Percentiles rank a stretch among this genome's conserved stretches.
Conservation (phyloP, 2,113 vertebrate species). For the Xyliphius kryptos region DNA sequence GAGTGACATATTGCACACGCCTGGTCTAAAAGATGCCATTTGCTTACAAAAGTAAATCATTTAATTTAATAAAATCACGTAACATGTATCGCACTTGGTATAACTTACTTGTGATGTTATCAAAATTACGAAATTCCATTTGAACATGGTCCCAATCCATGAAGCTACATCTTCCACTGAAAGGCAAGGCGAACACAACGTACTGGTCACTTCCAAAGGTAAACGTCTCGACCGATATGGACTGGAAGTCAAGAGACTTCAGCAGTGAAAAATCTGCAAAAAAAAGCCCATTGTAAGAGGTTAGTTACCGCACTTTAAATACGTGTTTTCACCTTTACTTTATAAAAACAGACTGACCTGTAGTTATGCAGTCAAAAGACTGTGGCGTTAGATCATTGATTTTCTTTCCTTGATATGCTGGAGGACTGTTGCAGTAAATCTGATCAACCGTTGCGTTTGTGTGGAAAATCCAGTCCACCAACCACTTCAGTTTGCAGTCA, state of each 20-base stretch:
- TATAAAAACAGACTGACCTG: constrained; percentile 65
- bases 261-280: constrained; percentile 87
- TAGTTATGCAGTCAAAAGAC: constrained; percentile 93
- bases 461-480: constrained; percentile 91
- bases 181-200: constrained; percentile 92
- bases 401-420: constrained; percentile 79
- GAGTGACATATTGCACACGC: too few species aligned
- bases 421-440: constrained; percentile 84
- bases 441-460: constrained; percentile 94
- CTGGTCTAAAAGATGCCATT: too few species aligned
- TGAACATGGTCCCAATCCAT: constrained; percentile 98
- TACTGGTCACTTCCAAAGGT: constrained; percentile 84
- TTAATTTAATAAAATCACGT: too few species aligned
- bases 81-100: too few species aligned
- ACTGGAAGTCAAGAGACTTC: constrained; percentile 90
- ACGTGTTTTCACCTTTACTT: too few species aligned
- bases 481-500: constrained; percentile 96
- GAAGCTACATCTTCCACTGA: constrained; percentile 91
- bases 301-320: neutral
- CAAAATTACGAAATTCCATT: constrained; percentile 91
- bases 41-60: too few species aligned
- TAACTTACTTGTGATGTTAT: constrained; percentile 89
- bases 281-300: neutral
- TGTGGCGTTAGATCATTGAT: constrained; percentile 83
- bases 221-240: constrained; percentile 91